phyloP scores from a whole-genome alignment of 2,888 invertebrate species.

The Deilephila elpenor region DNA sequence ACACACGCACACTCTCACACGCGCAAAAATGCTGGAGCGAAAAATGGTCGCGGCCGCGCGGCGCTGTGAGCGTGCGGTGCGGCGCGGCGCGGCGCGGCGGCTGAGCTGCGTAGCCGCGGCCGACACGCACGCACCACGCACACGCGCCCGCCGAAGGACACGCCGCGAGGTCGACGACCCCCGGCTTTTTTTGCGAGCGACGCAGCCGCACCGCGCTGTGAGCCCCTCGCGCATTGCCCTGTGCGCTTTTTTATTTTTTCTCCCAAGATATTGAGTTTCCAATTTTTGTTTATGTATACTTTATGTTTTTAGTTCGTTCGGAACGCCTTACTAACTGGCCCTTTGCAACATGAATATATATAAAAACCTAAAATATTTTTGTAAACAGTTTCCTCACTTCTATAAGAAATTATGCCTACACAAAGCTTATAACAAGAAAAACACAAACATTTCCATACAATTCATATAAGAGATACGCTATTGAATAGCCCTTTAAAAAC shows the following conservation, averaged over 20 bases:
- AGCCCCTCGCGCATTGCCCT: constrained; percentile 76
- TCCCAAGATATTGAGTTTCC: constrained; percentile 15
- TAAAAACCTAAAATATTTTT: background rate
- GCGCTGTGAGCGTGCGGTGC: constrained; percentile 52
- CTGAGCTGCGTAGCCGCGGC: constrained; percentile 38
- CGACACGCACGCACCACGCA: constrained; percentile 63
- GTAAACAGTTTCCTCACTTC: background rate
- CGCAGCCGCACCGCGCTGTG: constrained; percentile 74
- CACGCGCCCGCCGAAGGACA: constrained; percentile 75
- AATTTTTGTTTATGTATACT: constrained; percentile 19
- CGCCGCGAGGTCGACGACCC: constrained; percentile 78
- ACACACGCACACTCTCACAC: constrained; percentile 56
- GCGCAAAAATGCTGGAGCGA: constrained; percentile 49
- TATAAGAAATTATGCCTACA: background rate
- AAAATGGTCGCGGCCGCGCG: constrained; percentile 53
- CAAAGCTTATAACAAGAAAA: background rate
- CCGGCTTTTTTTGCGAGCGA: constrained; percentile 77
- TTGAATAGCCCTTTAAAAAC: constrained; percentile 21
- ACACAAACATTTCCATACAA: constrained; percentile 11
- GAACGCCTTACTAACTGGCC: background rate
- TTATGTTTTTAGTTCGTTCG: background rate
- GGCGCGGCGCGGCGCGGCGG: constrained; percentile 3
- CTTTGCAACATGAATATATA: background rate
- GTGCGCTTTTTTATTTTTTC: constrained; percentile 55
- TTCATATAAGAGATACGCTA: constrained; percentile 12